Base-by-base conservation (phyloP, 2,888 invertebrate genomes). In the Agrilus cyanescens region DNA sequence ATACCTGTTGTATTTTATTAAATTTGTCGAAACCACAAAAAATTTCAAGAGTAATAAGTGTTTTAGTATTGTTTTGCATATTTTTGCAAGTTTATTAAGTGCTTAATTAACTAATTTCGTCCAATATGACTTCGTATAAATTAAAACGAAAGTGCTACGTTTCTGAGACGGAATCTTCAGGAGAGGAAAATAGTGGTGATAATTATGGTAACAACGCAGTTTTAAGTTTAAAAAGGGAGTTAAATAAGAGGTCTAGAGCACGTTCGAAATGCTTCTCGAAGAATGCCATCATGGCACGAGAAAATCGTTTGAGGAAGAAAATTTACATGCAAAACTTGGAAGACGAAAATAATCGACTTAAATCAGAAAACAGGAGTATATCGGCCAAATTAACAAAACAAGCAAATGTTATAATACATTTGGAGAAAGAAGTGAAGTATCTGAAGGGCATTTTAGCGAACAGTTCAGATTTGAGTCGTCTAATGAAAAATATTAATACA, bases 291-390 rank as follows among this genome's bases (percentile, higher is more conserved):
- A 68, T 77, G 62, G 80, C 80, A 2, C 63, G 79, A 3, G 74
- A 76, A 54, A 80, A 79, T 55, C 68, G 80, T 2, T 67, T 72
- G 2, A 72, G 68, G 35, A 80, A 80, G 53, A 80, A 80, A 55
- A 67, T 70, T 29, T 73, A 79, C 52, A 51, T 79, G 14, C 68
- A 74, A 44, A 67, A 65, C 12, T 63, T 79, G 12, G 78, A 79
- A 55, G 65, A 61, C 20, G 69, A 73, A 47, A 56, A 75, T 0
- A 52, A 61, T 1, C 56, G 61, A 10, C 62, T 71, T 25, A 68
- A 67, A 33, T 55, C 54, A 7, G 68, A 70, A 18, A 75, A 75
- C 51, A 65, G 64, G 43, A 66, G 66, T 33, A 15, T 47, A n/a
- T 57, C 63, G 1, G 65, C 66, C 41, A 62, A 68, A 1, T 55